Conservation (phyloP, 2,888 invertebrate species). For the Tetragonula carbonaria region DNA sequence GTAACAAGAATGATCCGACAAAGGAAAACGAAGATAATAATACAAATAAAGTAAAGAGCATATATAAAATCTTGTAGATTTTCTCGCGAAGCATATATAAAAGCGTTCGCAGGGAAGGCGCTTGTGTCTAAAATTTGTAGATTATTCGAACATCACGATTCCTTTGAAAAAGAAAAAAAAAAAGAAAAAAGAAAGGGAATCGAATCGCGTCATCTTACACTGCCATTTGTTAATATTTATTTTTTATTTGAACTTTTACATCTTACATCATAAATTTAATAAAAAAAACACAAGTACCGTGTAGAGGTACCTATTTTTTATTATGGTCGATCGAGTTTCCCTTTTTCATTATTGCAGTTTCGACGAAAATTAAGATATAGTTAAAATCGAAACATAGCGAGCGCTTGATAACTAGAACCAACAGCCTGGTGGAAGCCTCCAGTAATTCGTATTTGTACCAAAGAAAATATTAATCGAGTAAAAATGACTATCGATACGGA, state of each 20-base stretch:
- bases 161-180: no score
- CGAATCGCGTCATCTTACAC: not conserved
- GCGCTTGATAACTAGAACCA: conserved; percentile 39
- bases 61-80: not conserved
- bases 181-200: not conserved
- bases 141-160: not conserved
- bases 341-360: not conserved
- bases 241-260: not conserved
- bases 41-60: not conserved
- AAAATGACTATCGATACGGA: conserved; percentile 6
- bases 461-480: conserved; percentile 24
- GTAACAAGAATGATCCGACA: not conserved
- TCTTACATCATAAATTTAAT: no score
- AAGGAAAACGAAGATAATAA: conserved; percentile 5
- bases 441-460: conserved; percentile 30
- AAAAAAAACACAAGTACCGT: no score
- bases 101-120: no score
- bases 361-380: no score
- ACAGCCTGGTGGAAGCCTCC: conserved; percentile 23
- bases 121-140: not conserved
- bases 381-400: conserved; percentile 7
- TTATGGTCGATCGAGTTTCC: not conserved
- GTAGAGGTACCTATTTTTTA: not conserved
- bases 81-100: not conserved
- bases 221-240: not conserved